phyloP scores from a whole-genome alignment of 2,888 invertebrate species.

The Sacculina carcini region DNA sequence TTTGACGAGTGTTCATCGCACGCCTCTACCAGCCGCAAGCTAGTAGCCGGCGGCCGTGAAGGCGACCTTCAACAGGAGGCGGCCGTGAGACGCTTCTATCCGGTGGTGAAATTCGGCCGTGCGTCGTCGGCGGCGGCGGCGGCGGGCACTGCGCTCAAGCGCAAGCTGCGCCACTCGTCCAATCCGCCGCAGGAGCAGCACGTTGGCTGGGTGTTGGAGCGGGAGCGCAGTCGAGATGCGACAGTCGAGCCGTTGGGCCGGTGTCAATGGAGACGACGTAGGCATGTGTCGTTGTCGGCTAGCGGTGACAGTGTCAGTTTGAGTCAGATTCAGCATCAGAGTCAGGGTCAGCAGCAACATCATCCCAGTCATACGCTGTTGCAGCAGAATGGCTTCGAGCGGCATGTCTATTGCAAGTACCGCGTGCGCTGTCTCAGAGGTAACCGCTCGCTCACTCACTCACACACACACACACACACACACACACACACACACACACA shows the following conservation, averaged over 20 bases:
- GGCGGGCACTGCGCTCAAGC: constrained; percentile 44
- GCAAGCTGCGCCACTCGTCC: constrained; percentile 60
- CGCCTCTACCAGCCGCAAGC: no score
- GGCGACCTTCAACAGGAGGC: constrained; percentile 38
- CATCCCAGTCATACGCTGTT: constrained; percentile 87
- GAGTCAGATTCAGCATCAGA: constrained; percentile 52
- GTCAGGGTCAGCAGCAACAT: constrained; percentile 66
- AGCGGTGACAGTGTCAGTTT: constrained; percentile 47
- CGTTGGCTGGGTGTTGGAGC: constrained; percentile 82
- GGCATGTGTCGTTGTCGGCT: constrained; percentile 17
- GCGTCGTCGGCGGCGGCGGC: constrained; percentile 22
- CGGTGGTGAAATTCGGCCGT: constrained; percentile 56
- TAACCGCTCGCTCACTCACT: constrained; percentile 19
- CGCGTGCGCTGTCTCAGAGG: constrained; percentile 76
- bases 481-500: no score
- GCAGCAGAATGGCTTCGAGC: constrained; percentile 89
- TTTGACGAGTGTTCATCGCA: no score
- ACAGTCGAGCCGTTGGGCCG: constrained; percentile 9
- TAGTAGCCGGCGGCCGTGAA: constrained; percentile 30
- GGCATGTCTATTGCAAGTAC: constrained; percentile 90
- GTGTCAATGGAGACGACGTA: background rate
- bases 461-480: no score
- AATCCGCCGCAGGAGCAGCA: constrained; percentile 43
- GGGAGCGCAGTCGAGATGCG: constrained; percentile 35
- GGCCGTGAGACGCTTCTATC: constrained; percentile 64